Conservation (phyloP, 1,140 invertebrate species). For the Drosophila rhopaloa region DNA sequence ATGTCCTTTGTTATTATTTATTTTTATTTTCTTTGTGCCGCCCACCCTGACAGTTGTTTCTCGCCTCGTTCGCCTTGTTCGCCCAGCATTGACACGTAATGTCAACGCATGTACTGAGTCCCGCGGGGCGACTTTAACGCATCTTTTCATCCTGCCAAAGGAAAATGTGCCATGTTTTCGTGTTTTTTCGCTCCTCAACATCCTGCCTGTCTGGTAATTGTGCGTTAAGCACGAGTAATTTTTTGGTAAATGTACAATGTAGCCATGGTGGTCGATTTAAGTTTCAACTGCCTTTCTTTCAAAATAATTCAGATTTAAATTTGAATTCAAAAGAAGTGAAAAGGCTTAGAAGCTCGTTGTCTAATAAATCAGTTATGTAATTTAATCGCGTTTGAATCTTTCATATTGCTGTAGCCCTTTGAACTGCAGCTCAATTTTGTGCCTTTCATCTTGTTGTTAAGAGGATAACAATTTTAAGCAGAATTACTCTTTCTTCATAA, state of each 20-base stretch:
- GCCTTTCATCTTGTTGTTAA: not conserved
- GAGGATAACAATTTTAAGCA: too few relatives aligned
- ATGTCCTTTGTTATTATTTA: slow-evolving; percentile 66
- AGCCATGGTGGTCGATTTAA: too few relatives aligned
- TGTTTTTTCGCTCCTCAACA: slow-evolving; percentile 16
- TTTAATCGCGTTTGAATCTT: too few relatives aligned
- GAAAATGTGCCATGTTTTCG: slow-evolving; percentile 27
- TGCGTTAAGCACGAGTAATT: slow-evolving; percentile 4
- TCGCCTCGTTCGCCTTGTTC: slow-evolving; percentile 21
- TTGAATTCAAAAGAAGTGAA: too few relatives aligned
- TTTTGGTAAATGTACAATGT: not conserved
- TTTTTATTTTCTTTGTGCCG: slow-evolving; percentile 61
- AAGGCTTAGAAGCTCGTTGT: not conserved
- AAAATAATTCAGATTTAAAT: too few relatives aligned
- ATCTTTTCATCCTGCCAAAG: slow-evolving; percentile 6
- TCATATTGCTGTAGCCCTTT: too few relatives aligned
- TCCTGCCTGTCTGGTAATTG: slow-evolving; percentile 25
- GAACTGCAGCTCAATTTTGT: not conserved
- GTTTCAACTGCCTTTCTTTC: too few relatives aligned
- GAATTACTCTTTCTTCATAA: too few relatives aligned
- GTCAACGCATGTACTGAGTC: slow-evolving; percentile 40
- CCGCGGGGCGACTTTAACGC: slow-evolving; percentile 27
- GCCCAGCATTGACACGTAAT: slow-evolving; percentile 53
- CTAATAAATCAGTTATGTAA: too few relatives aligned
- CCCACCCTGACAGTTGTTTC: slow-evolving; percentile 44